Percentiles rank a stretch among this genome's conserved stretches.
phyloP scores from a whole-genome alignment of 2,113 vertebrate species.

The Melanotaenia duboulayi region DNA sequence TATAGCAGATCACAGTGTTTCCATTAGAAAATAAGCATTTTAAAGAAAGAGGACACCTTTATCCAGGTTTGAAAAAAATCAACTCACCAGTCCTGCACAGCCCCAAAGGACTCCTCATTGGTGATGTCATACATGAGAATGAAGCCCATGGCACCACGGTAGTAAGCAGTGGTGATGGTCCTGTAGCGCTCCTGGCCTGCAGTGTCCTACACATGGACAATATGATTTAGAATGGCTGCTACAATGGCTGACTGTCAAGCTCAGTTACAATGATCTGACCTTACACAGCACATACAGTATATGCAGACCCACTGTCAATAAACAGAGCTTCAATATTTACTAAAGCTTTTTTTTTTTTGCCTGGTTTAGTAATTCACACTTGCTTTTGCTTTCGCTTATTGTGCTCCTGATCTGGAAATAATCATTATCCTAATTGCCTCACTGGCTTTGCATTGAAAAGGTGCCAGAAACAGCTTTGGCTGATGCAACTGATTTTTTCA shows the following conservation, averaged over 20 bases:
- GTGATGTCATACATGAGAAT: constrained; percentile 84
- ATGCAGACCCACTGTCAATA: neutral
- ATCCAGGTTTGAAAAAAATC: neutral
- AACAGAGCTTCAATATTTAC: neutral
- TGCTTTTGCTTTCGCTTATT: constrained; percentile 17
- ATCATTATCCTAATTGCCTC: constrained; percentile 56
- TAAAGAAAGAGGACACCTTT: neutral
- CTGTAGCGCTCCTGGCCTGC: constrained; percentile 81
- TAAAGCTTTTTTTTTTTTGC: neutral
- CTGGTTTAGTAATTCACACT: neutral
- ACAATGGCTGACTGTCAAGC: constrained; percentile 3
- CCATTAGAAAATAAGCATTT: neutral
- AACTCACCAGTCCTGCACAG: constrained; percentile 81
- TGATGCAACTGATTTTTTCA: constrained; percentile 52
- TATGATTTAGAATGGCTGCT: constrained; percentile 14
- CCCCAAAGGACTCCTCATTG: constrained; percentile 80
- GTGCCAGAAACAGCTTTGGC: constrained; percentile 46
- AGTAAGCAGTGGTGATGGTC: constrained; percentile 82
- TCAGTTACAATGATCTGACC: constrained; percentile 1
- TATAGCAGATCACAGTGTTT: neutral
- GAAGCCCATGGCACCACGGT: constrained; percentile 81
- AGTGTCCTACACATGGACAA: constrained; percentile 73
- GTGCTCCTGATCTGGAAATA: constrained; percentile 28
- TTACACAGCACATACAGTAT: neutral
- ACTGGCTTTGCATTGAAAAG: constrained; percentile 53